Percentiles rank a stretch among this genome's conserved stretches.
Evolutionary conservation across 1,140 invertebrate genomes (phyloP).

Genomic region (Polyergus mexicanus): DNA sequence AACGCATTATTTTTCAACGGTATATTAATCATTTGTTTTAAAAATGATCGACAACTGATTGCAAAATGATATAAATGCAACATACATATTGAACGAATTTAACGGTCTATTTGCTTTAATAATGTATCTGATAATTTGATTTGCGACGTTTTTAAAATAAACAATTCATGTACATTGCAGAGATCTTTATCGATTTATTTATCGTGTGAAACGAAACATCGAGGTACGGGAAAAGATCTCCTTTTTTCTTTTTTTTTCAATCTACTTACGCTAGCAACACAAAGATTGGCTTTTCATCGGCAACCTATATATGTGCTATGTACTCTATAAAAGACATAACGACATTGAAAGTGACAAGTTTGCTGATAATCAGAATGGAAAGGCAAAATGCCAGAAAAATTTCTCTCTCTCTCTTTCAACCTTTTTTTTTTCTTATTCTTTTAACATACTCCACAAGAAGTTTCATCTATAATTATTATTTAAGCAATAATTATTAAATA

Average conservation of each 20-base stretch:
- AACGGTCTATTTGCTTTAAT: neutral
- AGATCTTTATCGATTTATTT: constrained; percentile 38
- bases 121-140: constrained; percentile 2
- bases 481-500: neutral
- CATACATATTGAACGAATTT: neutral
- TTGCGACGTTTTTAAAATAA: neutral
- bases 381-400: neutral
- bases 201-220: neutral
- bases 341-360: constrained; percentile 52
- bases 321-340: constrained; percentile 18
- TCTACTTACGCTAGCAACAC: neutral
- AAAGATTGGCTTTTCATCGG: constrained; percentile 51
- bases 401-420: neutral
- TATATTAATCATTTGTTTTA: constrained; percentile 32
- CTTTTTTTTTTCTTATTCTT: no score
- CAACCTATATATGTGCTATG: constrained; percentile 47
- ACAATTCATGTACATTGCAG: neutral
- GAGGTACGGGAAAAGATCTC: neutral
- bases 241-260: constrained; percentile 1
- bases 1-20: neutral
- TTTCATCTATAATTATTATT: neutral
- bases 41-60: neutral
- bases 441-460: neutral
- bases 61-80: neutral
- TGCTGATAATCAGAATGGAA: constrained; percentile 37